A percentile compares a stretch with the other conserved stretches of the same genome.
These are phyloP conservation scores for Lamellibrachia columna DNA, from an alignment of 2,888 invertebrate genomes.

Conservation along the genomic window DNA sequence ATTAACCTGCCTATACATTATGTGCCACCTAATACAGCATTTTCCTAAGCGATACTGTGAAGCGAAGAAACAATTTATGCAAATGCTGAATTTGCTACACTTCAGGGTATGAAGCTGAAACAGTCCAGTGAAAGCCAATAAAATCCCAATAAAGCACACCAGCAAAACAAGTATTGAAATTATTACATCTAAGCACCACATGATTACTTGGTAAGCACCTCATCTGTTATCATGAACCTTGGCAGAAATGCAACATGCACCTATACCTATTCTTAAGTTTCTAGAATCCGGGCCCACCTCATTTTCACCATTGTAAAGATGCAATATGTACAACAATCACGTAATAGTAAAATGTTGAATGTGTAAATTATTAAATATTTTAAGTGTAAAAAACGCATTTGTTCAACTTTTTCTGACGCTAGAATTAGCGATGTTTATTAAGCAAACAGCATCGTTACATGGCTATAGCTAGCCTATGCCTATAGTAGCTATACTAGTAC, in stretches of 20 bases:
- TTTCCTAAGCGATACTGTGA: background rate
- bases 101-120: background rate
- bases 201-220: background rate
- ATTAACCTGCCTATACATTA: background rate
- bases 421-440: too few relatives aligned
- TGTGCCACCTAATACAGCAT: background rate
- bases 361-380: too few relatives aligned
- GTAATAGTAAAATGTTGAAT: too few relatives aligned
- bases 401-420: too few relatives aligned
- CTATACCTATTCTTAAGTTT: background rate
- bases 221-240: background rate
- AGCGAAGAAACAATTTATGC: background rate
- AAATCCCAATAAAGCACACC: background rate
- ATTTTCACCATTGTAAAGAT: too few relatives aligned
- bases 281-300: too few relatives aligned
- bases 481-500: too few relatives aligned
- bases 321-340: too few relatives aligned
- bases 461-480: too few relatives aligned
- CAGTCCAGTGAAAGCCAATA: constrained; percentile 3
- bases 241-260: background rate
- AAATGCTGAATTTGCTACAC: background rate
- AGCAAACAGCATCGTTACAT: too few relatives aligned
- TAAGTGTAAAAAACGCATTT: too few relatives aligned
- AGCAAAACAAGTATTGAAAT: background rate
- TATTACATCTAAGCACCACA: background rate